These are phyloP conservation scores for Melanerpes aurifrons DNA, from an alignment of 2,113 vertebrate species.

Conservation along the genomic window DNA sequence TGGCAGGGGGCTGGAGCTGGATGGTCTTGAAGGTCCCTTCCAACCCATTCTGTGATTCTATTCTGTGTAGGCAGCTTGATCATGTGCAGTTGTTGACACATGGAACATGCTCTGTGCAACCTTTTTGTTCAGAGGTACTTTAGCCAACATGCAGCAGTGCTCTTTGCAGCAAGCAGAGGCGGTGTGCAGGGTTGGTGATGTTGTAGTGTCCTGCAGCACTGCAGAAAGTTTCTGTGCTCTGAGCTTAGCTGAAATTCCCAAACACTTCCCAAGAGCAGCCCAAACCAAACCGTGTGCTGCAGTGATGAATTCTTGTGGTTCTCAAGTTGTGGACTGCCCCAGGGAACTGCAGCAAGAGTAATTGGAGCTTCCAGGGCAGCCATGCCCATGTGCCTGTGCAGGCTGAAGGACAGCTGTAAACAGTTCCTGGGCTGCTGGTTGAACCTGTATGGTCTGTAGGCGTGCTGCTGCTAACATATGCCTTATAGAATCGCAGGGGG, in stretches of 20 bases:
- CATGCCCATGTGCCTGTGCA: rapidly evolving
- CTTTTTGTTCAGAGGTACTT: neutral
- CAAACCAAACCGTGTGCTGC: neutral
- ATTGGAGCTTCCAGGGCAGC: neutral
- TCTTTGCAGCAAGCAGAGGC: neutral
- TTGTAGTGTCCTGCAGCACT: neutral
- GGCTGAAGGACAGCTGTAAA: neutral
- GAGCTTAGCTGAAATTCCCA: neutral
- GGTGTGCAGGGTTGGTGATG: neutral
- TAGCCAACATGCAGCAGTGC: neutral
- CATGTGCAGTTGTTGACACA: neutral
- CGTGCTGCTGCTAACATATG: neutral
- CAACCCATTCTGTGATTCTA: no score
- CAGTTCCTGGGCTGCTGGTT: neutral
- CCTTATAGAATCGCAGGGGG: no score
- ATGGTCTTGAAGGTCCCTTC: no score
- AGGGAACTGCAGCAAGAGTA: neutral
- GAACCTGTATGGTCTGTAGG: neutral
- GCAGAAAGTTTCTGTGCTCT: neutral
- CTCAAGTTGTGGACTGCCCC: neutral
- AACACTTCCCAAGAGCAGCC: neutral
- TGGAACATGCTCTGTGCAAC: neutral
- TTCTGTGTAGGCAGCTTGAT: neutral
- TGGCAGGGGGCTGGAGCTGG: no score
- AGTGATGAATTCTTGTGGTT: neutral